Percentiles rank a stretch among this genome's conserved stretches.
Conservation (phyloP, 1,140 invertebrate species). For the Stenopsyche tienmushanensis region DNA sequence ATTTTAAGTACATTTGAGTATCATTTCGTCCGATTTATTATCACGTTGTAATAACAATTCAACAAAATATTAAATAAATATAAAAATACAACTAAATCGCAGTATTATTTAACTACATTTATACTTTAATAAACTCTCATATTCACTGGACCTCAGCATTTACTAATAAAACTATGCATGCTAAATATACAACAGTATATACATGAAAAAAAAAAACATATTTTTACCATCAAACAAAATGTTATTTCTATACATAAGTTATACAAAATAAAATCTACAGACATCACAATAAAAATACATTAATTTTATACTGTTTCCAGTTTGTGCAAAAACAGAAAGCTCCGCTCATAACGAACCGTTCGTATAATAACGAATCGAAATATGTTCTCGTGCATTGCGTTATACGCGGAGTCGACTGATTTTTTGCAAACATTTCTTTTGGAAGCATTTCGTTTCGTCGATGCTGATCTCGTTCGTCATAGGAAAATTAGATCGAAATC, state of each 20-base stretch:
- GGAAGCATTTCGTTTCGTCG: no score
- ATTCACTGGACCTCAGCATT: conserved; percentile 14
- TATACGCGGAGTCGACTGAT: no score
- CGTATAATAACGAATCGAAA: no score
- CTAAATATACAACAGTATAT: conserved; percentile 13
- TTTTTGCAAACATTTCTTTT: no score
- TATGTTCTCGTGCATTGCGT: no score
- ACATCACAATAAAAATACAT: conserved; percentile 19
- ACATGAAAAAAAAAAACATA: conserved; percentile 14
- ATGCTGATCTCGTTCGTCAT: no score
- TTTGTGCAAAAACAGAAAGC: no score
- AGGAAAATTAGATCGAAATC: no score
- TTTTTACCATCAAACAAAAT: conserved; percentile 16
- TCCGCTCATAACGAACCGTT: no score
- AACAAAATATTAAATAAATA: conserved; percentile 41
- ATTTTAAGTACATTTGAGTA: conserved; percentile 37
- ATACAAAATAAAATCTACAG: conserved; percentile 17
- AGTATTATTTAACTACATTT: conserved; percentile 26
- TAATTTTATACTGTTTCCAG: conserved; percentile 25
- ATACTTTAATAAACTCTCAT: conserved; percentile 30
- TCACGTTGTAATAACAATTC: conserved; percentile 40
- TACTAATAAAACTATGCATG: conserved; percentile 20
- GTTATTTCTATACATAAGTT: conserved; percentile 7
- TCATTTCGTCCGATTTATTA: conserved; percentile 42
- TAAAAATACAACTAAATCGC: conserved; percentile 31